Conservation (phyloP, 2,797 vertebrate genomes). For the Poecile montanus region DNA sequence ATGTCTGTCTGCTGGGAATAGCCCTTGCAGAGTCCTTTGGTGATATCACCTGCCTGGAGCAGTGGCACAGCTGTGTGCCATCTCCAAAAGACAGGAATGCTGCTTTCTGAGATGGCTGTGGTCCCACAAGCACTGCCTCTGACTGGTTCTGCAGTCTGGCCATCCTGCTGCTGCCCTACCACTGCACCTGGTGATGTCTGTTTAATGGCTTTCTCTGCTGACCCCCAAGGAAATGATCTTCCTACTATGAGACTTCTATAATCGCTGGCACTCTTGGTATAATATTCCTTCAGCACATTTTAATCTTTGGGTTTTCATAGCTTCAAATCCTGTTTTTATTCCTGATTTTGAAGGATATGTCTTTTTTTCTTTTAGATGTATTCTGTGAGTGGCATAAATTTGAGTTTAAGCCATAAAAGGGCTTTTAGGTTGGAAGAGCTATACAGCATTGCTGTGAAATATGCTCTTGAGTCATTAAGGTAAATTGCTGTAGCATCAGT, state of each 20-base stretch:
- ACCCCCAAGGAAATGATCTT: not conserved
- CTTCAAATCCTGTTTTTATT: not conserved
- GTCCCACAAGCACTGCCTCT: not conserved
- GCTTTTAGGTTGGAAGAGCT: not conserved
- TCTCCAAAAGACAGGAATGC: not conserved
- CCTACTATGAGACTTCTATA: fast-evolving
- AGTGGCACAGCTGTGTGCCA: not conserved
- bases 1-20: not conserved
- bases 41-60: not conserved
- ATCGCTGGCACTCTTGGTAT: not conserved
- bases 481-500: not conserved
- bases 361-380: not conserved
- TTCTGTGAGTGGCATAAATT: not conserved
- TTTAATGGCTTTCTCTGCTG: not conserved
- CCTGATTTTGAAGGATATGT: not conserved
- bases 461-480: not conserved
- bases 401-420: not conserved
- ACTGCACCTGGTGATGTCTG: fast-evolving
- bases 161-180: not conserved
- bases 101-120: not conserved
- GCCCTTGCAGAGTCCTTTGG: not conserved
- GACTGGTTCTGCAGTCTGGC: fast-evolving
- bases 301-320: not conserved
- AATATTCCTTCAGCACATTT: not conserved
- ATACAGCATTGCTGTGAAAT: not conserved